These are phyloP conservation scores for Sciurus carolinensis DNA, from an alignment of 2,797 vertebrate genomes.

Conservation along the genomic window DNA sequence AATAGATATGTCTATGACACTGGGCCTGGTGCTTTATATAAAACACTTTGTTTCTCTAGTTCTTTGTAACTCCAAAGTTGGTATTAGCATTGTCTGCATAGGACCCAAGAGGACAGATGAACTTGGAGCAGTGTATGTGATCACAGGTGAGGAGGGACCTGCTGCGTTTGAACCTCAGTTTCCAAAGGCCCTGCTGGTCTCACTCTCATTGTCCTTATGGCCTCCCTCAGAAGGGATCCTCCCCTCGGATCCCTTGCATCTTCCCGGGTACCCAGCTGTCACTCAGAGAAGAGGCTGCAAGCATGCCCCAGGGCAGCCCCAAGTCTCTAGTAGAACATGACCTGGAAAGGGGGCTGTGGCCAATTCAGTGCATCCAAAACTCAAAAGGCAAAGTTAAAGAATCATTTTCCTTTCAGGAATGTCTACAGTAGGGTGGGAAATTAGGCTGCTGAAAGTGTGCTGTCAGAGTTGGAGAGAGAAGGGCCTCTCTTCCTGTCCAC, in stretches of 20 bases:
- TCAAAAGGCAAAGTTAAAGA: slow-evolving; percentile 33
- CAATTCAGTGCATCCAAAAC: neutral
- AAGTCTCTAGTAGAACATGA: neutral
- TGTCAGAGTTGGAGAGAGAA: neutral
- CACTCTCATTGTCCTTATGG: neutral
- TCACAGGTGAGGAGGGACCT: rapidly evolving
- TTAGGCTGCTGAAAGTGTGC: neutral
- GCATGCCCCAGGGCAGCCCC: rapidly evolving
- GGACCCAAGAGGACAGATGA: neutral
- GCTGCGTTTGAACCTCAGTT: neutral
- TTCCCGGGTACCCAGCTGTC: neutral
- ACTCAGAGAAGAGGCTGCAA: neutral
- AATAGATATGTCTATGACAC: neutral
- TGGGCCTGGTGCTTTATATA: neutral
- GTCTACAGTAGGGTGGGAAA: neutral
- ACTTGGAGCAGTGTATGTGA: neutral
- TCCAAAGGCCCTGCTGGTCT: neutral
- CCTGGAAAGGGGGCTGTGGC: neutral
- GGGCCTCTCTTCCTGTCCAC: neutral
- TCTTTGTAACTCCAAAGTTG: neutral
- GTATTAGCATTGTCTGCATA: neutral
- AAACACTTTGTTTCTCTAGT: neutral
- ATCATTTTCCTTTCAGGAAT: neutral
- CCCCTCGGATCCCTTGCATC: neutral
- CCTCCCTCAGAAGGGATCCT: neutral